These are phyloP conservation scores for Synanthedon formicaeformis DNA, from an alignment of 2,888 invertebrate genomes.

Conservation along the genomic window DNA sequence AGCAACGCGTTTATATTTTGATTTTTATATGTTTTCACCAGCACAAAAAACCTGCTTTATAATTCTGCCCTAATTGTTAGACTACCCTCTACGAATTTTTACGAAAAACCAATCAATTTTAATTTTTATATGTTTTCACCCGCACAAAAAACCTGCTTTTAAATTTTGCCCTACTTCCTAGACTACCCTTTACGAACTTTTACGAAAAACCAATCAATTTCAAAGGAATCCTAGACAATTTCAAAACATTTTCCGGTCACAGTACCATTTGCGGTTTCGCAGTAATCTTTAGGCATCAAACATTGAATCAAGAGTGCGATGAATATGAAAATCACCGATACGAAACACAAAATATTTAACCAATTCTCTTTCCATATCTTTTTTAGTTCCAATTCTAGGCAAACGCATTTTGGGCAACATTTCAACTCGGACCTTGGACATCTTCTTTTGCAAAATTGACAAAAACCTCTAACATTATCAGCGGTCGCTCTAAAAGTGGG, in stretches of 20 bases:
- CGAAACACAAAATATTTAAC: constrained; percentile 47
- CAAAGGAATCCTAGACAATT: constrained; percentile 13
- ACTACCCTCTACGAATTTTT: background rate
- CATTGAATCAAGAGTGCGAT: constrained; percentile 45
- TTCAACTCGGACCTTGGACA: constrained; percentile 48
- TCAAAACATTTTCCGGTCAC: constrained; percentile 32
- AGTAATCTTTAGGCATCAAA: constrained; percentile 30
- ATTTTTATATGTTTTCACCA: too few relatives aligned
- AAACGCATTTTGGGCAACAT: constrained; percentile 47
- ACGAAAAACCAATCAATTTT: background rate
- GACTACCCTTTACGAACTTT: background rate
- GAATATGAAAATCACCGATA: constrained; percentile 43
- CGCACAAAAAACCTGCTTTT: too few relatives aligned
- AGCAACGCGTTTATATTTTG: too few relatives aligned
- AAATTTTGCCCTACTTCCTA: background rate
- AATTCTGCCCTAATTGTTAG: background rate
- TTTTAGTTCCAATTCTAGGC: constrained; percentile 42
- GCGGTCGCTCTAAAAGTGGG: constrained; percentile 49
- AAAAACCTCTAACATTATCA: constrained; percentile 32
- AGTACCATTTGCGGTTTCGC: constrained; percentile 22
- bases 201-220: background rate
- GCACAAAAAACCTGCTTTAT: too few relatives aligned
- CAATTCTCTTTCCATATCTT: constrained; percentile 52
- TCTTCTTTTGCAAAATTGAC: constrained; percentile 38
- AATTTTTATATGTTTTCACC: too few relatives aligned